Base-by-base conservation (phyloP, 2,113 vertebrate species). In the Odontesthes bonariensis region DNA sequence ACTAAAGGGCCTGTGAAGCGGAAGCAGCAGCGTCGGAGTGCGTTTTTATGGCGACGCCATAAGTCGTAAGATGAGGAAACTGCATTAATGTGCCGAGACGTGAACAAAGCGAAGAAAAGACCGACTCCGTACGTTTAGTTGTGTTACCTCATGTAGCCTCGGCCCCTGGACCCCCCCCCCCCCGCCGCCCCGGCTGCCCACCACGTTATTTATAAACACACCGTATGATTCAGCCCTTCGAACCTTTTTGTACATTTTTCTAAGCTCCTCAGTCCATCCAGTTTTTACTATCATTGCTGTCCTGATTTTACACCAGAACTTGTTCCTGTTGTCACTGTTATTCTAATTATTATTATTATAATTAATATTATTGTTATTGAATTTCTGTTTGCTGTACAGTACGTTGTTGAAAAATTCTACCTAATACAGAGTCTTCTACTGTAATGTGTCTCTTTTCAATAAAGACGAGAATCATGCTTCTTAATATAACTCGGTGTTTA, bases 381-480 rank as follows among this genome's bases (percentile, higher is more conserved):
- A 79, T 93, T 94, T 88, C 92, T 95, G 92, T 97, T 94, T 67
- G 88, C 93, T 97, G 96, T 97, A 97, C 96, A 97, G 96, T 95
- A 95, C 94, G 89, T 93, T 88, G 93, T 94, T 92, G 91, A 89
- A 79, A 77, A 75, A 91, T 95, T 94, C 95, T 95, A 95, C 95
- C 93, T 93, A 92, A 94, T 53, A 75, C 93, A 94, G 94, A 94
- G 91, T 94, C 92, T 93, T 94, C 89, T 93, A 95, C 93, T 93
- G 94, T 95, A 93, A 93, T 91, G 91, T 94, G 92, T 96, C 96
- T 96, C 96, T 96, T 96, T 96, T 96, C 95, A 98, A 98, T 98
- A 97, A 98, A 98, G 95, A 95, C 91, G 67, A 94, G 89, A 91
- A 92, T 89, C 93, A 94, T 95, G 84, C 85, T 86, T 92, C 88